Evolutionary conservation across 2,888 invertebrate species (phyloP), one percentile per base, ranked within the genome.

Genomic region (Drosophila melanosoma): DNA sequence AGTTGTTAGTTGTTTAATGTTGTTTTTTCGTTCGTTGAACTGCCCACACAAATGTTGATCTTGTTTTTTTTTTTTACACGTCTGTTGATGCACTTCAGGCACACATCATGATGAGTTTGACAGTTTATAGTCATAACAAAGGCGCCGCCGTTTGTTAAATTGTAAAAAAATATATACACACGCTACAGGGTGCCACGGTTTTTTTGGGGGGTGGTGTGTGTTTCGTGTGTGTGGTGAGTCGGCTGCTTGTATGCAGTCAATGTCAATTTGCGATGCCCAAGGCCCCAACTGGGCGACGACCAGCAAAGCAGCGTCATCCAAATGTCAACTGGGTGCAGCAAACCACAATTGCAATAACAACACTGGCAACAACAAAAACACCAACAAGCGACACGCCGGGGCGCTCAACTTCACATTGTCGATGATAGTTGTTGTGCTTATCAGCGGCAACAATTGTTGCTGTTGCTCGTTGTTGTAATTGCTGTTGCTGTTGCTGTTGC

Each of bases 291-390:
- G 36, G 20, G 20, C 63, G 48, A 52, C 62, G 57, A 69, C 71
- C 58, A 81, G 45, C 61, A 20, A 56, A 45, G 48, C 51, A 57
- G 61, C 75, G 74, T 79, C 74, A 78, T 64, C 73, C 36, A 87
- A 89, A 82, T 89, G 85, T 89, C 82, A 87, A 89, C 82, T 84
- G 84, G 84, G 84, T 79, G 84, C 84, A 89, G 84, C 74, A 61
- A 10, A 49, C 60, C 65, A 32, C 54, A 52, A 12, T 20, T 29
- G 15, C 60, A 51, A n/a, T 51, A 72, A 29, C 60, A 63, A 51
- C 52, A 62, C 20, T 10, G 7, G 12, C 54, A 23, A 32, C 56
- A 35, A n/a, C 35, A 51, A 20, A 26, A 56, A 36, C 42, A 67
- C 10, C 35, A 36, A 49, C 58, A 58, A 51, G 42, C 76, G 59